These are phyloP conservation scores for Ambastaia sidthimunki DNA, from an alignment of 2,797 vertebrate genomes.

Conservation along the genomic window DNA sequence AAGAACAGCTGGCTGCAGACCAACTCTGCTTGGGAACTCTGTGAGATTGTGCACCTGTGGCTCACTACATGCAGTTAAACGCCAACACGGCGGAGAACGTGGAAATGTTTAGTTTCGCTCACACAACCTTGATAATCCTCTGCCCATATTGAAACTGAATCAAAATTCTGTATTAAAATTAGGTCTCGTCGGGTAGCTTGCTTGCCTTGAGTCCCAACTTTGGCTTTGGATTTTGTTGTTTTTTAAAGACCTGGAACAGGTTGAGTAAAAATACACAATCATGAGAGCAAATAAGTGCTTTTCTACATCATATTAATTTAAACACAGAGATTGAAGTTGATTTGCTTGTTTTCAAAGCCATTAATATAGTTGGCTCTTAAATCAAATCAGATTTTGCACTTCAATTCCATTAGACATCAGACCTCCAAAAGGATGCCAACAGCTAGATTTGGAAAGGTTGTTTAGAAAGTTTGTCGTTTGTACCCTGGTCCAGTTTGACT, in stretches of 20 bases:
- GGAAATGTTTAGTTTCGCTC: conserved; percentile 36
- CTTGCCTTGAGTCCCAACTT: conserved; percentile 12
- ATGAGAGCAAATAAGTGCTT: conserved; percentile 1
- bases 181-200: conserved; percentile 3
- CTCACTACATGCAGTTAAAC: conserved; percentile 40
- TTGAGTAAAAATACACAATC: background rate
- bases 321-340: conserved; percentile 4
- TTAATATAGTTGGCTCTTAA: conserved; percentile 26
- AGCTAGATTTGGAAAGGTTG: conserved; percentile 11
- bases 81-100: background rate
- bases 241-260: conserved; percentile 9
- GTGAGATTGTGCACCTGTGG: conserved; percentile 35
- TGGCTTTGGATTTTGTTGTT: conserved; percentile 7
- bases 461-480: background rate
- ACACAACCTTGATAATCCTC: conserved; percentile 33
- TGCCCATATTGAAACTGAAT: background rate
- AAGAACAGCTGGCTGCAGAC: conserved; percentile 40
- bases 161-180: background rate
- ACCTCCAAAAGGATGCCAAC: background rate
- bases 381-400: conserved; percentile 11
- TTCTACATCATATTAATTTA: background rate
- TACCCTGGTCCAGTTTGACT: background rate
- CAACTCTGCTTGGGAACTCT: conserved; percentile 29
- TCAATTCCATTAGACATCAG: background rate
- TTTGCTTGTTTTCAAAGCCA: background rate